Base-by-base conservation (phyloP, 2,113 vertebrate genomes). In the Amblyopsis rosae region DNA sequence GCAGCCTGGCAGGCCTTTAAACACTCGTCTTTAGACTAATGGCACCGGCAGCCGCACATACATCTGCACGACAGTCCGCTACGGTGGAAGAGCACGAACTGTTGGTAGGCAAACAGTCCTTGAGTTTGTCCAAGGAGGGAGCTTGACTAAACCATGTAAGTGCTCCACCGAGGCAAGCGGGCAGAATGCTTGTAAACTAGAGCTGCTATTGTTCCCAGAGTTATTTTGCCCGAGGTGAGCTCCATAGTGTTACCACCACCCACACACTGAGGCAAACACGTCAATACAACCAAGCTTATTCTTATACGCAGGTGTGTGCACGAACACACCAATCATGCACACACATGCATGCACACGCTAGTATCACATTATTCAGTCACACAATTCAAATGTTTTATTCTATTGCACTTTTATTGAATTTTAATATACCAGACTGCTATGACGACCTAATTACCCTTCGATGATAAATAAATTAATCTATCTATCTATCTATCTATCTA, bases 71-170 rank as follows among this genome's bases (percentile, higher is more conserved):
- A 51, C 11, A 51, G 49, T 51, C 10, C 3, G 3, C 11, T 9
- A 4, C 9, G 13, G 49, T 4, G 10, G 78, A 77, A 72, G 75
- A 81, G 77, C 11, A 55, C 70, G 73, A 74, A 84, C 82, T 73
- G 55, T 61, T 70, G 65, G 73, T 81, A 76, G 69, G 50, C 47
- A 45, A 75, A 75, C 72, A 50, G 49, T 82, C 70, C 81, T 84
- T 1, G 62, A 72, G 72, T 81, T 83, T 72, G 67, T 73, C 59
- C 54, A 17, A 46, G 65, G 33, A 62, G 9, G 0, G 13, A 15
- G 51, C 60, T 81, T 66, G 72, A 67, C 32, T 9, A 57, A 71
- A 69, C 26, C 77, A 73, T 75, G 69, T 75, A 77, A 89, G 79
- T 53, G 77, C 71, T 80, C 83, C 62, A 1, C 70, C 67, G 80